Percentiles rank a stretch among this genome's conserved stretches.
Conservation (phyloP, 2,888 invertebrate species). For the Molanna angustata region DNA sequence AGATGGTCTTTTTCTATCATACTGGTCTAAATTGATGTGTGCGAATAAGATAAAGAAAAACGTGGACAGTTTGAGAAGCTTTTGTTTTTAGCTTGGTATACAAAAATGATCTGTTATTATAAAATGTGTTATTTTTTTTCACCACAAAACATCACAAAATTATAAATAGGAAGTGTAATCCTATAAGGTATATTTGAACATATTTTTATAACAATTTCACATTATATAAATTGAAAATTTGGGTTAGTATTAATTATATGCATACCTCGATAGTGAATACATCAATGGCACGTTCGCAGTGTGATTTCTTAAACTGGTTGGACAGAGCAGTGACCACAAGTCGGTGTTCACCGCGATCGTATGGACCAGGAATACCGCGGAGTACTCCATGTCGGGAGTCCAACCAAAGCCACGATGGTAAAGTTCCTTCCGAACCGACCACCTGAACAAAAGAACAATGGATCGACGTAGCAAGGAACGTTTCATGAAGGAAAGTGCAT, state of each 20-base stretch:
- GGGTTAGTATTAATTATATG: no score
- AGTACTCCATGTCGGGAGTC: conserved; percentile 67
- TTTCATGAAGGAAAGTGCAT: neutral
- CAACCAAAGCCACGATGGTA: conserved; percentile 71
- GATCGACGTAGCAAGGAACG: neutral
- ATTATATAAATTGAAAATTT: no score
- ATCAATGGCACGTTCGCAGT: conserved; percentile 58
- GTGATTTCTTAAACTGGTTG: conserved; percentile 40
- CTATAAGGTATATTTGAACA: no score
- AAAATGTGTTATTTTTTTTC: neutral
- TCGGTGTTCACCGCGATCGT: conserved; percentile 66
- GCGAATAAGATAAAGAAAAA: no score
- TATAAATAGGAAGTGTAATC: neutral
- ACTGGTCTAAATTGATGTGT: no score
- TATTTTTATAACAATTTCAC: no score
- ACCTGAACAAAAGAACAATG: conserved; percentile 38
- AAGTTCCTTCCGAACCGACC: conserved; percentile 41
- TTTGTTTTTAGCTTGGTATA: no score
- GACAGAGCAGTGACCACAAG: conserved; percentile 56
- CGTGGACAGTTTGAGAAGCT: no score
- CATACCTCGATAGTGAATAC: conserved; percentile 65
- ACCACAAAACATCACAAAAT: neutral
- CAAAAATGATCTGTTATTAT: no score
- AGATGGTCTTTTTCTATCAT: no score
- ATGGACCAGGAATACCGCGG: conserved; percentile 68